phyloP scores from a whole-genome alignment of 2,888 invertebrate species.

The Drosophila siamana region DNA sequence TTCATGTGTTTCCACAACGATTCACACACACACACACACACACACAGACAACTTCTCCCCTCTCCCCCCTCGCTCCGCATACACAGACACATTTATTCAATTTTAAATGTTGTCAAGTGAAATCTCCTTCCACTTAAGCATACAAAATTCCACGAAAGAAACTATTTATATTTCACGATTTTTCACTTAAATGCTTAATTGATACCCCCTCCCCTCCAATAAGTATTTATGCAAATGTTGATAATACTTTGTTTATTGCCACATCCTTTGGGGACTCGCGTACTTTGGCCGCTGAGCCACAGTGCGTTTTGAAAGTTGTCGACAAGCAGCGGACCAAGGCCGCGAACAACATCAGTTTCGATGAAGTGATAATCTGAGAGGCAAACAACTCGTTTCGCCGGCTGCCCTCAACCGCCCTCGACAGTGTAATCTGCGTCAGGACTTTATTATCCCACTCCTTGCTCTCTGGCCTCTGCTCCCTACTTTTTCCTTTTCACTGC shows the following conservation, averaged over 20 bases:
- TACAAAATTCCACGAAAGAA: background rate
- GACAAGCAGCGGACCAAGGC: conserved; percentile 9
- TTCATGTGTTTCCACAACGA: conserved; percentile 26
- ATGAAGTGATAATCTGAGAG: conserved; percentile 70
- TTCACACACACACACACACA: conserved; percentile 7
- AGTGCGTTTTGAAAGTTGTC: conserved; percentile 19
- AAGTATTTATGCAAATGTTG: background rate
- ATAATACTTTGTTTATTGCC: conserved; percentile 2
- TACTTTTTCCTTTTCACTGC: background rate
- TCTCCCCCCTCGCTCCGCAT: background rate
- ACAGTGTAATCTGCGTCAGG: conserved; percentile 45
- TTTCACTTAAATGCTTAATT: background rate
- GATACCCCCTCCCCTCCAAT: background rate
- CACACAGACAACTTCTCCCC: background rate
- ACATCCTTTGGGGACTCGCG: background rate
- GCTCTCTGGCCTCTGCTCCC: conserved; percentile 7
- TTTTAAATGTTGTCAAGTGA: conserved; percentile 17
- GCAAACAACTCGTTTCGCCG: conserved; percentile 56
- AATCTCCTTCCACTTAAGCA: background rate
- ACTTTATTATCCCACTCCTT: conserved; percentile 36
- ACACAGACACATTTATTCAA: conserved; percentile 12
- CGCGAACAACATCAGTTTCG: conserved; percentile 39
- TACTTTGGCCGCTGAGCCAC: conserved; percentile 1
- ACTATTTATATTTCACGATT: conserved; percentile 2
- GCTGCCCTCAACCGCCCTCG: conserved; percentile 21